phyloP scores from a whole-genome alignment of 2,888 invertebrate species.

The Epinotia demarniana region DNA sequence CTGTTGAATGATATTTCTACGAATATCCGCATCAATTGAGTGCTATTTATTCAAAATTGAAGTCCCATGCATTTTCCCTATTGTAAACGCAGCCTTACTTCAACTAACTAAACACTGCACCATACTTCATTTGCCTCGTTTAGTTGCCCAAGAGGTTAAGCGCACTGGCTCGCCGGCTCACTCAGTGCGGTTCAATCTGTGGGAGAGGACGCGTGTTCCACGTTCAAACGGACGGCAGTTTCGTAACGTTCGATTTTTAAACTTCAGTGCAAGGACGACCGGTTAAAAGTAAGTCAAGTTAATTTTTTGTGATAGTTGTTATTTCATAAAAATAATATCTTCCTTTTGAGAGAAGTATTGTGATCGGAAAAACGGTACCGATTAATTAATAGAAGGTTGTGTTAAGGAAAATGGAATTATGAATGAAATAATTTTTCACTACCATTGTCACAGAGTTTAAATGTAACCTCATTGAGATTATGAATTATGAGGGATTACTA shows the following conservation, averaged over 20 bases:
- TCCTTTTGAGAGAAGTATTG: background rate
- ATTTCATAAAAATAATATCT: background rate
- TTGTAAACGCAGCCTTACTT: slow-evolving; percentile 28
- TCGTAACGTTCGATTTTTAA: slow-evolving; percentile 32
- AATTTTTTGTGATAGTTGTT: background rate
- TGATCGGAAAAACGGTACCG: background rate
- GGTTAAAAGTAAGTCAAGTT: slow-evolving; percentile 35
- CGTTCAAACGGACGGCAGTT: slow-evolving; percentile 5
- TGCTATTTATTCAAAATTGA: no score
- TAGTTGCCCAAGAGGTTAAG: slow-evolving; percentile 34
- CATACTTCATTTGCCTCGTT: slow-evolving; percentile 38
- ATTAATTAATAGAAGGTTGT: slow-evolving; percentile 9
- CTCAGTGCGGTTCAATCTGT: slow-evolving; percentile 12
- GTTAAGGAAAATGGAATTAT: slow-evolving; percentile 16
- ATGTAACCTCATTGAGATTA: background rate
- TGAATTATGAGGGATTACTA: background rate
- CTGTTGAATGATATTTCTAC: no score
- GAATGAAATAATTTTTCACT: slow-evolving; percentile 10
- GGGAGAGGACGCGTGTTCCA: slow-evolving; percentile 10
- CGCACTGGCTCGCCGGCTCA: background rate
- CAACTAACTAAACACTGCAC: slow-evolving; percentile 33
- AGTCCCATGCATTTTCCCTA: no score
- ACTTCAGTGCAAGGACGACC: slow-evolving; percentile 32
- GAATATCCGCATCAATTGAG: no score
- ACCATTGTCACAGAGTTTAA: background rate